These are phyloP conservation scores for Procavia capensis DNA, from an alignment of 2,113 vertebrate species.

Conservation along the genomic window DNA sequence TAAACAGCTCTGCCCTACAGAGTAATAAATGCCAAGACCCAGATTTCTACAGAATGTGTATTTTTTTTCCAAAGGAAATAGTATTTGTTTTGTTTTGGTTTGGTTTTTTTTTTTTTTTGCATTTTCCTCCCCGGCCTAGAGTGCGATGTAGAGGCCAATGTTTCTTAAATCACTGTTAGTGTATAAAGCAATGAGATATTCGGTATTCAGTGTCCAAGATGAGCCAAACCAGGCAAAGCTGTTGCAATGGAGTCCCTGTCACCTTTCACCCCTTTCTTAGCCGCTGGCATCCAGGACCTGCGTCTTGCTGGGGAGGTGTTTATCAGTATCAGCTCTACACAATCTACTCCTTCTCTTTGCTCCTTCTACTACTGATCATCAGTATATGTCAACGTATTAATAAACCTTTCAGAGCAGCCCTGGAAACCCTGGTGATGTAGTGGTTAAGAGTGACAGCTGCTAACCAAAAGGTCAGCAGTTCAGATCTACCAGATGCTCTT, in stretches of 20 bases:
- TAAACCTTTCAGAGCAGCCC: slow-evolving; percentile 59
- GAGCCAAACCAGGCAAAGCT: not conserved
- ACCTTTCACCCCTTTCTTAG: not conserved
- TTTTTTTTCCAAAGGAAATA: slow-evolving; percentile 12
- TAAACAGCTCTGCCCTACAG: slow-evolving; percentile 33
- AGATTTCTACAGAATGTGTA: not conserved
- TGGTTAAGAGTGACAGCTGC: too few relatives aligned
- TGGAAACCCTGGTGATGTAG: not conserved
- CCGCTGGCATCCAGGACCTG: not conserved
- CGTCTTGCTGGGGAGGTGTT: not conserved
- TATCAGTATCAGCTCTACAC: not conserved
- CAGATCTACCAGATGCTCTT: too few relatives aligned
- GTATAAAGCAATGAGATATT: slow-evolving; percentile 44
- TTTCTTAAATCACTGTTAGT: slow-evolving; percentile 61
- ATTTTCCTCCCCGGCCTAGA: not conserved
- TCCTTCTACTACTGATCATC: not conserved
- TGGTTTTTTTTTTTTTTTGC: slow-evolving; percentile 2
- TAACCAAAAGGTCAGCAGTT: too few relatives aligned
- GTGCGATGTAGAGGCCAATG: not conserved
- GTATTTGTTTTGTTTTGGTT: not conserved
- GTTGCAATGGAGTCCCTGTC: not conserved
- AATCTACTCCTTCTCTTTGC: not conserved
- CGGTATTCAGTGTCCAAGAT: not conserved
- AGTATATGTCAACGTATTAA: not conserved
- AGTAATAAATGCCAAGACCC: slow-evolving; percentile 21